Evolutionary conservation across 2,888 invertebrate genomes (phyloP).

Genomic region (Acanthopleura granulata): DNA sequence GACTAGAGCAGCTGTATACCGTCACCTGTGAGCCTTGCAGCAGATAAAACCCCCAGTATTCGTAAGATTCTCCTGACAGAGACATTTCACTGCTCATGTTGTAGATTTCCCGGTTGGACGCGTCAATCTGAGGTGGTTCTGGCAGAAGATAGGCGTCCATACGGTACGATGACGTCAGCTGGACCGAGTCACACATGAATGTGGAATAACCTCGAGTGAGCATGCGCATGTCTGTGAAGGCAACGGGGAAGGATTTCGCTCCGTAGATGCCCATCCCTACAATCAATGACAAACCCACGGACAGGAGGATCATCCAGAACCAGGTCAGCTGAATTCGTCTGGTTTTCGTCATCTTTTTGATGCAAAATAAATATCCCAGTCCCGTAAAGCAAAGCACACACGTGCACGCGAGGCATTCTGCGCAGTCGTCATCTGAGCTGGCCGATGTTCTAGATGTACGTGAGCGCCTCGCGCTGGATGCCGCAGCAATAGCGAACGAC

Average conservation of each 20-base stretch:
- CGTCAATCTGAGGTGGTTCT: not conserved
- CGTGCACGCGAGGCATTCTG: not conserved
- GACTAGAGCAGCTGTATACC: not conserved
- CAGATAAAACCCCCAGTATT: not conserved
- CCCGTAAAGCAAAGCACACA: not conserved
- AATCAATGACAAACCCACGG: not conserved
- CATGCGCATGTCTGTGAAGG: not conserved
- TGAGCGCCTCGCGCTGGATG: not conserved
- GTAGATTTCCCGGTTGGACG: not conserved
- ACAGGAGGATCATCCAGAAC: constrained; percentile 4
- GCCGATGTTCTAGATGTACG: not conserved
- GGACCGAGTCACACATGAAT: not conserved
- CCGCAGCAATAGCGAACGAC: not conserved
- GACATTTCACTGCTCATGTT: not conserved
- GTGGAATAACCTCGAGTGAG: not conserved
- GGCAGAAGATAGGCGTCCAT: not conserved
- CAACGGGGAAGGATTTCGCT: not conserved
- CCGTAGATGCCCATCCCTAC: not conserved
- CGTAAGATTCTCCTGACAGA: not conserved
- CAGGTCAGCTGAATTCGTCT: not conserved
- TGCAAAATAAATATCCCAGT: not conserved
- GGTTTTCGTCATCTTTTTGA: not conserved
- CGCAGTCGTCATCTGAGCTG: not conserved
- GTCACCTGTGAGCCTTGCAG: not conserved
- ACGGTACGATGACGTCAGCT: not conserved